Percentiles rank a stretch among this genome's conserved stretches.
phyloP scores from a whole-genome alignment of 2,888 invertebrate genomes.

The Pseudeuparius sepicola region DNA sequence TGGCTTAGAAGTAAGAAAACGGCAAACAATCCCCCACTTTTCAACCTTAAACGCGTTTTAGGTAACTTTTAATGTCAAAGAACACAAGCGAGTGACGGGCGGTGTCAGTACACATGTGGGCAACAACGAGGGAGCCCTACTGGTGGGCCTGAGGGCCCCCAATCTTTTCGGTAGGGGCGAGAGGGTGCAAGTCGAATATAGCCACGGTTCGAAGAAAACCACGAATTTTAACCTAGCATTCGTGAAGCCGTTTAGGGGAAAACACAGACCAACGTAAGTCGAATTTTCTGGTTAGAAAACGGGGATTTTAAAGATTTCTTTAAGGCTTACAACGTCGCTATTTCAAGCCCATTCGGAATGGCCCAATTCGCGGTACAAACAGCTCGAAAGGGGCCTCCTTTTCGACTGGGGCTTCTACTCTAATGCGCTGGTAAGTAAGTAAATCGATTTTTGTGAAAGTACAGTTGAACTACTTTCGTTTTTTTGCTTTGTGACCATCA shows the following conservation, averaged over 20 bases:
- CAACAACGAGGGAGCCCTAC: constrained; percentile 82
- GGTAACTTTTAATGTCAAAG: constrained; percentile 80
- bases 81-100: constrained; percentile 72
- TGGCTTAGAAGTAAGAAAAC: constrained; percentile 59
- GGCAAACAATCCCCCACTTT: constrained; percentile 13
- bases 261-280: constrained; percentile 52
- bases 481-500: no score
- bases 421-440: constrained; percentile 43
- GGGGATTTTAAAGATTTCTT: no score
- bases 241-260: constrained; percentile 74
- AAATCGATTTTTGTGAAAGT: no score
- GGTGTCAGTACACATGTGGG: constrained; percentile 81
- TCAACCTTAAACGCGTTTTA: no score
- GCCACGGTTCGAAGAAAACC: constrained; percentile 72
- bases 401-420: constrained; percentile 66
- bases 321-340: constrained; percentile 58
- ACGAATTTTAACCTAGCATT: constrained; percentile 72
- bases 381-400: constrained; percentile 66
- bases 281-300: constrained; percentile 2
- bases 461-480: no score
- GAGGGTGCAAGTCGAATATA: constrained; percentile 69
- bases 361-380: constrained; percentile 74
- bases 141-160: constrained; percentile 63
- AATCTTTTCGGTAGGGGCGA: constrained; percentile 87
- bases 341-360: constrained; percentile 70